Base-by-base conservation (phyloP, 2,888 invertebrate genomes). In the Zygothrica quintamaculata region DNA sequence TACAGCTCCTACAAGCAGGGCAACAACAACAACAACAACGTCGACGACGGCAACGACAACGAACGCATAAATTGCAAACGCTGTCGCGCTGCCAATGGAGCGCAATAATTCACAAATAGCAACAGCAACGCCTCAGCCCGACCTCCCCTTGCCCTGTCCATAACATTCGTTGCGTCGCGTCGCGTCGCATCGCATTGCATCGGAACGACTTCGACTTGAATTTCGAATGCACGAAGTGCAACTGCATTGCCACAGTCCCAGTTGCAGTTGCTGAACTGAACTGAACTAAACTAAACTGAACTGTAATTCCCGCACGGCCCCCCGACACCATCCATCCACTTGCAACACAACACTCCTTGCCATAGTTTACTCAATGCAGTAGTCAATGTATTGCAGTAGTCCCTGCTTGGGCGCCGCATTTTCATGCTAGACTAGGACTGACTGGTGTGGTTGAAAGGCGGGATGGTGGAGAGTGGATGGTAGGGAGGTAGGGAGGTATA, bases 91-190 rank as follows among this genome's bases (percentile, higher is more conserved):
- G 82, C 82, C 82, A 84, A 77, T 84, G 81, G 72, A 84, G 84
- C 81, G 80, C 81, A 78, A 78, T 80, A 86, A 80, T 76, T 78
- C 84, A 84, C 84, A 82, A 79, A 82, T 85, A 82, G 79, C 82
- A 74, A 68, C 71, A 66, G 56, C 68, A n/a, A n/a, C n/a, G n/a
- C n/a, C n/a, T n/a, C n/a, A n/a, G n/a, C n/a, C n/a, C n/a, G n/a
- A n/a, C n/a, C n/a, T n/a, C n/a, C n/a, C n/a, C n/a, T n/a, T n/a
- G n/a, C n/a, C n/a, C n/a, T n/a, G n/a, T n/a, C n/a, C n/a, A n/a
- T n/a, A n/a, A n/a, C n/a, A n/a, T n/a, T n/a, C n/a, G n/a, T n/a
- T n/a, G n/a, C n/a, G 44, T 29, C 42, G 29, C 31, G 44, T 1
- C 25, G 25, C 9, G 18, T 16, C 15, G 25, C 26, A 15, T 13